These are phyloP conservation scores for Andrena flavipes DNA, from an alignment of 2,888 invertebrate species.

Conservation along the genomic window DNA sequence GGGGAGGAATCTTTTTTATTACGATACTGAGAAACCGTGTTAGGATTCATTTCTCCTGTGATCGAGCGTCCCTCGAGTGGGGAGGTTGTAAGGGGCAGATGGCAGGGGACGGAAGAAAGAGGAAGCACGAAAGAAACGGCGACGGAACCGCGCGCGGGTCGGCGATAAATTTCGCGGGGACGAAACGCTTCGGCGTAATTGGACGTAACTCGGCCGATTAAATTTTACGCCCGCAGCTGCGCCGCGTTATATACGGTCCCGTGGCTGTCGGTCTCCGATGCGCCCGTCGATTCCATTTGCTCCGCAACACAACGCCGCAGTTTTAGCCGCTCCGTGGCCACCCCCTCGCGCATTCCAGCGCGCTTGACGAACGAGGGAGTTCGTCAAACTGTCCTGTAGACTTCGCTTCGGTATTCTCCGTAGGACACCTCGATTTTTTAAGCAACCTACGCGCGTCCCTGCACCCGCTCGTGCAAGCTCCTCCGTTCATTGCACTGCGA, in stretches of 20 bases:
- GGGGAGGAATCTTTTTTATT: too few relatives aligned
- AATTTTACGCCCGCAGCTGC: constrained; percentile 64
- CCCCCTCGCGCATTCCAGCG: background rate
- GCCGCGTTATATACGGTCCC: constrained; percentile 47
- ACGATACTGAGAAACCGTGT: too few relatives aligned
- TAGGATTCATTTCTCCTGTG: too few relatives aligned
- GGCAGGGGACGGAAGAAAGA: background rate
- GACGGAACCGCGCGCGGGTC: constrained; percentile 5
- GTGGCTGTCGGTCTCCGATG: constrained; percentile 32
- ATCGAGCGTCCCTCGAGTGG: too few relatives aligned
- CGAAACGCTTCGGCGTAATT: constrained; percentile 65
- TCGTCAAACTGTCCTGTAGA: background rate
- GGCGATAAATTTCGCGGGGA: constrained; percentile 43
- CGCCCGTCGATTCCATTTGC: constrained; percentile 41
- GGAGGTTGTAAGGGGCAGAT: background rate
- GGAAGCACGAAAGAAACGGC: constrained; percentile 4
- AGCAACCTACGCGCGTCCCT: too few relatives aligned
- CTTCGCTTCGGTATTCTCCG: too few relatives aligned
- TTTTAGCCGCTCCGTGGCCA: constrained; percentile 6
- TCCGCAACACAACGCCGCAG: constrained; percentile 15
- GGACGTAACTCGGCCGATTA: constrained; percentile 67
- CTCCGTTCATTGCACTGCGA: too few relatives aligned
- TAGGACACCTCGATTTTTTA: too few relatives aligned
- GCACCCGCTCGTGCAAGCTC: too few relatives aligned
- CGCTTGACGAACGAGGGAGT: background rate